Evolutionary conservation across 2,113 vertebrate genomes (phyloP), one percentile per base, ranked within the genome.

Genomic region (Corythornis vintsioides): DNA sequence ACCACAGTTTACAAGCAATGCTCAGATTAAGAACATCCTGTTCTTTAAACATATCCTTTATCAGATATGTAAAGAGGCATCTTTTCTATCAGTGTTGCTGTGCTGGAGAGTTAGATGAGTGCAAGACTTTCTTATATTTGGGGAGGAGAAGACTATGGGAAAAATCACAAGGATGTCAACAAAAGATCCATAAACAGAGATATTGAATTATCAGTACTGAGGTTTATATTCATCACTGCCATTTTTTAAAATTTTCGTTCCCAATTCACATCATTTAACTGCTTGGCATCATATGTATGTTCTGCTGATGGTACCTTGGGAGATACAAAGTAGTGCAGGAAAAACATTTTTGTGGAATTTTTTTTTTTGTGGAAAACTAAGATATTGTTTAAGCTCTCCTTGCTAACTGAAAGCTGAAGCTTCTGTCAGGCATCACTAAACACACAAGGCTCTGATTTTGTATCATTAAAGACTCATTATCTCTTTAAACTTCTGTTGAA

Each of bases 391-490:
- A 89, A 95, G 31, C 48, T 92, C 67, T 76, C 24, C 7, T 38
- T 80, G 65, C 85, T 95, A 61, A 86, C 83, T 96, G 90, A 97
- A 97, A 97, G 83, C 96, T 97, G 91, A 92, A 95, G 91, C 86
- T 88, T 79, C 86, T 95, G 93, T 97, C 91, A 97, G 91, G 97
- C 97, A 97, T 96, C 97, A 73, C 86, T 92, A 96, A 97, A 88
- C 96, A 97, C 95, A 97, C 96, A 92, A 96, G 93, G 93, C 97
- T 97, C 93, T 96, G 95, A 94, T 97, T 98, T 96, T 96, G 88
- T 97, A 89, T 97, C 96, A 96, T 97, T 98, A 97, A 97, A 97
- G 97, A 94, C 96, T 97, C 96, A 97, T 98, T 98, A 97, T 97
- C 95, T 97, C 96, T 97, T 97, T 97, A 97, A 97, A 97, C 96